Evolutionary conservation across 53 echinoderm and acorn worm species (phyloP).

Genomic region (Antedon mediterranea): DNA sequence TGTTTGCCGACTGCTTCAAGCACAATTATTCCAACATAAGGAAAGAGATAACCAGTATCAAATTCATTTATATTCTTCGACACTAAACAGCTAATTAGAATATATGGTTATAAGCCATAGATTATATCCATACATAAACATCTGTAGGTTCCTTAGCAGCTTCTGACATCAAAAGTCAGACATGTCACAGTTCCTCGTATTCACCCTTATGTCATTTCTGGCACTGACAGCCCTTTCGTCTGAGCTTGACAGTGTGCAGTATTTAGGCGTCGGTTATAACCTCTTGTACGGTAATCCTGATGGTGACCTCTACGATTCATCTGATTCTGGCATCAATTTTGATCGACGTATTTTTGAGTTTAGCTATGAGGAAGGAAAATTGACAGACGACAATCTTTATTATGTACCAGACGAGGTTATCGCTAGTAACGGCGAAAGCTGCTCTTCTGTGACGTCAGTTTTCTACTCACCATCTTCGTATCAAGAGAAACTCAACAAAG

Average conservation of each 20-base stretch:
- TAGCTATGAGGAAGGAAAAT: neutral
- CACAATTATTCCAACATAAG: no score
- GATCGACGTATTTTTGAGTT: neutral
- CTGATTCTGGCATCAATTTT: neutral
- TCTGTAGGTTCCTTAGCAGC: no score
- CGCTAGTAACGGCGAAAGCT: neutral
- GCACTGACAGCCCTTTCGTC: neutral
- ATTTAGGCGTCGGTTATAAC: neutral
- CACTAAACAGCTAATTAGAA: no score
- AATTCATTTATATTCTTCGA: no score
- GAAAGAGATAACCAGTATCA: no score
- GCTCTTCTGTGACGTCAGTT: neutral
- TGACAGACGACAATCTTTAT: neutral
- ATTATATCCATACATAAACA: no score
- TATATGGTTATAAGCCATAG: no score
- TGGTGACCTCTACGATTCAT: neutral
- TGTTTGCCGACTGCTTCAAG: no score
- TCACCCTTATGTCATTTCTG: no score
- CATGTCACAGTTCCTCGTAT: no score
- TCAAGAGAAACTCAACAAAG: neutral
- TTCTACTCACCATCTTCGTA: neutral
- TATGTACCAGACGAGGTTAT: neutral
- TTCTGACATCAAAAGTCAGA: no score
- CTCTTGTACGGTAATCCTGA: neutral
- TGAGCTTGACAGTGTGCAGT: neutral